Conservation (phyloP, 2,797 vertebrate genomes). For the Myiothlypis coronata region DNA sequence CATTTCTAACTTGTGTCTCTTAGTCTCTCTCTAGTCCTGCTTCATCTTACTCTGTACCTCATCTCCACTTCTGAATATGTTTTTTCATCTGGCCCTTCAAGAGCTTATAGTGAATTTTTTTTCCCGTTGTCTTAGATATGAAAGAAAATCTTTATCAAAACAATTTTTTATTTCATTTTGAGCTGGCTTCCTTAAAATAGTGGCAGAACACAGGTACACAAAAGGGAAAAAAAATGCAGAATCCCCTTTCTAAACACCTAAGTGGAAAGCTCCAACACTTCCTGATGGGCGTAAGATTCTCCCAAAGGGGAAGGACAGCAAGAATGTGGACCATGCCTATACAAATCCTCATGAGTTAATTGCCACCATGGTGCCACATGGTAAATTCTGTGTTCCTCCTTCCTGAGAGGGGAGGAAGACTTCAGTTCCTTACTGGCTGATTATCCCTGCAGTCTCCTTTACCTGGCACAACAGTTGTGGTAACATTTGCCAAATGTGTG, state of each 20-base stretch:
- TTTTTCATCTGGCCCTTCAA: neutral
- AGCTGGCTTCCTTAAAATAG: neutral
- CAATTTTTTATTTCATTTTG: neutral
- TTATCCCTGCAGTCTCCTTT: neutral
- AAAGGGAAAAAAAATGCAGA: neutral
- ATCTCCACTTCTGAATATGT: neutral
- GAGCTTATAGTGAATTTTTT: neutral
- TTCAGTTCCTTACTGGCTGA: neutral
- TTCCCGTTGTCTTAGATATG: neutral
- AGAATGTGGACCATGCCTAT: neutral
- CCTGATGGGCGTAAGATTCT: neutral
- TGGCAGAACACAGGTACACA: neutral
- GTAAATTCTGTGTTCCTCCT: neutral
- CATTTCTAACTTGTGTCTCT: neutral
- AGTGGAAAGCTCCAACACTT: neutral
- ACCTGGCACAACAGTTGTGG: accelerated
- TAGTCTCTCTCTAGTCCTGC: neutral
- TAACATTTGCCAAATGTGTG: neutral
- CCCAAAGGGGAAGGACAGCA: neutral
- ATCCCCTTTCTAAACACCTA: accelerated
- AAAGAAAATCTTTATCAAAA: neutral
- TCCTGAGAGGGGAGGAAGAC: neutral
- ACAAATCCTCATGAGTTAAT: neutral
- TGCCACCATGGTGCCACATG: neutral
- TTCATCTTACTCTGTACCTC: neutral